Evolutionary conservation across 2,797 vertebrate species (phyloP).

Genomic region (Gymnocypris eckloni): DNA sequence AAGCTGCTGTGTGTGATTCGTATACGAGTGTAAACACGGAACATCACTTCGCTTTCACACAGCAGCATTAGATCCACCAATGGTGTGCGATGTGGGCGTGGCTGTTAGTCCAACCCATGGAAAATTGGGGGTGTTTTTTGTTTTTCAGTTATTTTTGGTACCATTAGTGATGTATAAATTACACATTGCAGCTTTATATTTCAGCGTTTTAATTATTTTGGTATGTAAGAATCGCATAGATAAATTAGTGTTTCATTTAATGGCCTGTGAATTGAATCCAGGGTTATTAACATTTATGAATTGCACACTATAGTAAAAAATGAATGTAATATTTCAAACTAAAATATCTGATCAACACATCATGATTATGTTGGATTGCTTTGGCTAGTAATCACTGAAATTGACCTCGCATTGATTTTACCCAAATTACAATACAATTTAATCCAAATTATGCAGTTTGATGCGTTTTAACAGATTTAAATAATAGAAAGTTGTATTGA

Average conservation of each 20-base stretch:
- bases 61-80: background rate
- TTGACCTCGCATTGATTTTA: slow-evolving; percentile 43
- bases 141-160: background rate
- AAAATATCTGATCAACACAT: slow-evolving; percentile 66
- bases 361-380: slow-evolving; percentile 41
- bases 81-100: background rate
- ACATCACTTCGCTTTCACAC: background rate
- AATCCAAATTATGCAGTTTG: background rate
- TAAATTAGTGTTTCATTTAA: slow-evolving; percentile 69
- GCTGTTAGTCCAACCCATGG: background rate
- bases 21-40: background rate
- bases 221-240: slow-evolving; percentile 60
- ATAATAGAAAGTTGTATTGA: slow-evolving; percentile 36
- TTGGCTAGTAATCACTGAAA: slow-evolving; percentile 48
- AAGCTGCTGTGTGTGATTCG: slow-evolving; percentile 21
- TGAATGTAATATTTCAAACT: slow-evolving; percentile 77
- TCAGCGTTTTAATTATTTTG: slow-evolving; percentile 69
- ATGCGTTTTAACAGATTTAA: slow-evolving; percentile 24
- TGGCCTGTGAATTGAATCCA: slow-evolving; percentile 65
- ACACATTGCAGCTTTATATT: slow-evolving; percentile 28
- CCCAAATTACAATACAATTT: background rate
- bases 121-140: slow-evolving; percentile 33
- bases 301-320: slow-evolving; percentile 74
- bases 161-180: background rate
- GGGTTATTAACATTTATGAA: slow-evolving; percentile 72